Base-by-base conservation (phyloP, 1,140 invertebrate species). In the Hesperophylax magnus region DNA sequence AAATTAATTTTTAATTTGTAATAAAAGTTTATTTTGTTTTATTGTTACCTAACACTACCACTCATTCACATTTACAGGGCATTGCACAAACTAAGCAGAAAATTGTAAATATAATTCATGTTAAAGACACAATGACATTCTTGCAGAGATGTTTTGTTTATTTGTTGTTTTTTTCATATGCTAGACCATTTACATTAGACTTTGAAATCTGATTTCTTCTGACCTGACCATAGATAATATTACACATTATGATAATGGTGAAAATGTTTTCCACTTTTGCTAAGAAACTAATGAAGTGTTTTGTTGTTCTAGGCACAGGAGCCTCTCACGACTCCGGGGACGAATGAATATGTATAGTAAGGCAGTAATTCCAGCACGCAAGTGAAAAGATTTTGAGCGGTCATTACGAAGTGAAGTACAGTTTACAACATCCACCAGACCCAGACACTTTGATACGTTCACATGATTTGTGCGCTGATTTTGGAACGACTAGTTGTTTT, bases 281-380 rank as follows among this genome's bases (percentile, higher is more conserved):
- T 71, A 3, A 54, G n/a, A 39, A 72, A 72, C 14, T 79, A 80
- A 79, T 34, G 9, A 47, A 27, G 63, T 69, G 63, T 20, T 84
- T 85, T 87, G 86, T 87, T 82, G 88, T 91, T 90, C 9, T 90
- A 94, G 93, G 93, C 93, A 83, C 93, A 94, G 88, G 93, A 94
- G 89, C 94, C 94, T 77, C 91, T 94, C 85, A 94, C 93, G 81
- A 92, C 91, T 88, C 92, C 93, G 85, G 92, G 92, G 86, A 93
- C 92, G 86, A 94, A 94, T 89, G 93, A 94, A 85, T 94, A 93
- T 88, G 93, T 94, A 88, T 91, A 91, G 88, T 88, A 86, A 85
- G 67, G 24, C 31, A 74, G 34, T 56, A 69, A 80, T 81, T 84
- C 72, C 74, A 72, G 75, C 78, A 60, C 63, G 58, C 58, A 77